Base-by-base conservation (phyloP, 2,113 vertebrate genomes). In the Morone saxatilis region DNA sequence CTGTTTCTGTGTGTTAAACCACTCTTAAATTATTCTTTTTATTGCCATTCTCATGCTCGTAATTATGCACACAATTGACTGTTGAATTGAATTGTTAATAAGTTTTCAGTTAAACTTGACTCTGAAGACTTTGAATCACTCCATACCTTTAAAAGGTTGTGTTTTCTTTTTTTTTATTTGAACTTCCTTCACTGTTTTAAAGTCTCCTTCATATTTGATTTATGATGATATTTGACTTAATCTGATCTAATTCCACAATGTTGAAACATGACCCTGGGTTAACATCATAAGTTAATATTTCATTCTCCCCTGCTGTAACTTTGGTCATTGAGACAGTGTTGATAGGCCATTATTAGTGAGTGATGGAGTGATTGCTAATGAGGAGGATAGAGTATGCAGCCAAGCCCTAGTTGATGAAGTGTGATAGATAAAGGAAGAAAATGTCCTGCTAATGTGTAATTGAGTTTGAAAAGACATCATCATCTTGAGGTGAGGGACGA, bases 301-400 rank as follows among this genome's bases (percentile, higher is more conserved):
- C 90, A 95, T 91, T 93, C 81, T 83, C 88, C 86, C 88, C 74
- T 73, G 87, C 85, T 87, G 88, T 90, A 92, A 92, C 91, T 88
- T 93, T 84, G 91, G 91, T 92, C 90, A 92, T 72, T 89, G 86
- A 90, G 92, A 93, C 91, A 92, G 67, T 83, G 89, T 92, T 95
- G 93, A 95, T 90, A 91, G 92, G 88, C 88, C 88, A 90, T 94
- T 94, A 95, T 95, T 94, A 94, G 89, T 90, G 87, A 91, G 87
- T 93, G 93, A 95, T 94, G 84, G 87, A 94, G 89, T 88, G 92
- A 92, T 91, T 93, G 89, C 92, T 94, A 95, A 92, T 90, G 90
- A 94, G 90, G 57, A 85, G 86, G 84, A 88, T 72, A 88, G 79
- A 85, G 81, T 87, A 78, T 67, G 81, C 85, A 84, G 91, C 84